Base-by-base conservation (phyloP, 2,888 invertebrate species). In the Acanthoscelides obtectus region DNA sequence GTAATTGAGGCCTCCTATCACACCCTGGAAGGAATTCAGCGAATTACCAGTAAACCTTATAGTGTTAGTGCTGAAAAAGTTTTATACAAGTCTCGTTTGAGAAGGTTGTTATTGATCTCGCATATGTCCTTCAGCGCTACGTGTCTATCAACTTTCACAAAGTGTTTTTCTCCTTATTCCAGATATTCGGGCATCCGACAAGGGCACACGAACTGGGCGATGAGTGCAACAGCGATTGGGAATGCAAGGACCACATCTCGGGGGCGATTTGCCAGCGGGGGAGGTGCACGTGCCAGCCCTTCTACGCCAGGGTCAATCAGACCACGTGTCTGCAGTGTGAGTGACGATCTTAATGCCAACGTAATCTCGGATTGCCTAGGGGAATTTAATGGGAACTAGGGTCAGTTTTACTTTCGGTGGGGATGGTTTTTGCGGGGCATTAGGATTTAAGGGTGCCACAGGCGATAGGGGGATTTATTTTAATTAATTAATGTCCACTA, bases 251-350 rank as follows among this genome's bases (percentile, higher is more conserved):
- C 67, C 83, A 85, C 69, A 88, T 91, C 75, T 84, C 87, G 72
- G 89, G 91, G 81, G 90, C 92, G 75, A 88, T 88, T 75, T 93
- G 93, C 84, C 85, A 88, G 77, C 86, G 88, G 81, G 94, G 94
- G 78, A 88, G 89, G 77, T 96, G 96, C 87, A 89, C 90, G 73
- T 96, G 96, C 85, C 91, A 92, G 84, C 92, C 94, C 45, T 95
- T 93, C 86, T 94, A 90, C 85, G 94, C 95, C 63, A 89, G 89
- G 83, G 90, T 91, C 84, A 93, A 96, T 86, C 89, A 89, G 80
- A 91, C 93, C 73, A 89, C 89, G 75, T 96, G 96, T 86, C 88
- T 95, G 79, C 93, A 94, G 88, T 94, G 95, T 96, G 88, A 92
- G 91, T 89, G 71, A 65, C 75, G 71, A 64, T 0, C 22, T 64